These are phyloP conservation scores for Pegoplata infirma DNA, from an alignment of 2,888 invertebrate species.

Conservation along the genomic window DNA sequence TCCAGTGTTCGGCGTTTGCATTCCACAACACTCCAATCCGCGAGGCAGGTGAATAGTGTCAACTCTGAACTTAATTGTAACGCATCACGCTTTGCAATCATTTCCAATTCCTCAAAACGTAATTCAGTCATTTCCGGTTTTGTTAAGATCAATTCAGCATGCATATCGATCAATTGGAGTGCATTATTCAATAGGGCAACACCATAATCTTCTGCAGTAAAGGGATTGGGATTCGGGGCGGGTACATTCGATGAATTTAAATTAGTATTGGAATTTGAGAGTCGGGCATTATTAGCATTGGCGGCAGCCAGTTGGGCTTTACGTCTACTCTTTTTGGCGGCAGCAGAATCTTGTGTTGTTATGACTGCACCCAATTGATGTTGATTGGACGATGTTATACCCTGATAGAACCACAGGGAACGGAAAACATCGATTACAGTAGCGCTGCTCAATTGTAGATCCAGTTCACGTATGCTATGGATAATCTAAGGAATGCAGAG, in stretches of 20 bases:
- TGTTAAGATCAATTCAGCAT: slow-evolving; percentile 75
- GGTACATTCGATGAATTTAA: slow-evolving; percentile 56
- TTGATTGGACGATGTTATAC: slow-evolving; percentile 72
- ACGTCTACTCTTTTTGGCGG: slow-evolving; percentile 60
- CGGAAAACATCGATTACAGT: slow-evolving; percentile 77
- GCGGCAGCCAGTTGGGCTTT: slow-evolving; percentile 64
- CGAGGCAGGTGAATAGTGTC: slow-evolving; percentile 76
- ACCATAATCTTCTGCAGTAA: slow-evolving; percentile 77
- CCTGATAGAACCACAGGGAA: slow-evolving; percentile 77
- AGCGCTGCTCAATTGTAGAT: slow-evolving; percentile 75
- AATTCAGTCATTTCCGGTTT: slow-evolving; percentile 73
- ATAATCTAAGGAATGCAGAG: slow-evolving; percentile 68
- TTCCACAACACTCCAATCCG: slow-evolving; percentile 77
- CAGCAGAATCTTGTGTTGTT: slow-evolving; percentile 69
- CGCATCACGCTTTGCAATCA: slow-evolving; percentile 76
- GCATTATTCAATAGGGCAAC: slow-evolving; percentile 76
- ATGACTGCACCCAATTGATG: slow-evolving; percentile 70
- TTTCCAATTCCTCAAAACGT: slow-evolving; percentile 77
- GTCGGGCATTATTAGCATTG: slow-evolving; percentile 50
- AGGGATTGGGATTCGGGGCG: slow-evolving; percentile 73
- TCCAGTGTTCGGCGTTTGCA: slow-evolving; percentile 76
- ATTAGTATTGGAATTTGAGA: slow-evolving; percentile 34
- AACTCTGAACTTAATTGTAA: slow-evolving; percentile 76
- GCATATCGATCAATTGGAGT: slow-evolving; percentile 77
- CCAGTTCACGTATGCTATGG: slow-evolving; percentile 77